A percentile compares a stretch with the other conserved stretches of the same genome.
Evolutionary conservation across 1,140 invertebrate genomes (phyloP).

Genomic region (Thaumetopoea pityocampa): DNA sequence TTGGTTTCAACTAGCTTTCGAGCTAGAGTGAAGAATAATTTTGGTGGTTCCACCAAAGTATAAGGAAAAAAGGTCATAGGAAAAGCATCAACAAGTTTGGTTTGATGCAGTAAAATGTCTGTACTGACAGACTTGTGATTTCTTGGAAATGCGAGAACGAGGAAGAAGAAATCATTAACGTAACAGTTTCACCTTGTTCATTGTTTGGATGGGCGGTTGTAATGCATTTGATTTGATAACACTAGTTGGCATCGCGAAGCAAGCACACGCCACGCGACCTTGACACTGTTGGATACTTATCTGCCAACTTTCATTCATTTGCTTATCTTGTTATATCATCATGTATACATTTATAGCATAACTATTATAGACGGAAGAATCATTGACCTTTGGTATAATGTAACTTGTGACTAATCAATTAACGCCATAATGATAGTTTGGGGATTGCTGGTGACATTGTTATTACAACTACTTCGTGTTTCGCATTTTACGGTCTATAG

Average conservation of each 20-base stretch:
- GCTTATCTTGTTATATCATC: constrained; percentile 20
- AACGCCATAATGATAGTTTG: no score
- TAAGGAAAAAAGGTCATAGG: no score
- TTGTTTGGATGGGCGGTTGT: constrained; percentile 6
- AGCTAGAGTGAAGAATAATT: no score
- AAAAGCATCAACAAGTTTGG: no score
- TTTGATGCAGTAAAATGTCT: no score
- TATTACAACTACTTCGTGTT: no score
- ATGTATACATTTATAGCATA: not conserved
- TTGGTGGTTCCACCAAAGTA: no score
- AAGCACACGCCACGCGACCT: constrained; percentile 28
- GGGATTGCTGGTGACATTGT: no score
- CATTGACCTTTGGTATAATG: not conserved
- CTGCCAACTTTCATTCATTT: constrained; percentile 55
- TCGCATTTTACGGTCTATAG: no score
- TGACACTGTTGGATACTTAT: constrained; percentile 50
- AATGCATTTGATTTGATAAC: constrained; percentile 3
- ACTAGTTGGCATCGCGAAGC: constrained; percentile 25
- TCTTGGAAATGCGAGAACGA: no score
- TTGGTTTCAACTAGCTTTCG: no score
- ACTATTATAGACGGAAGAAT: not conserved
- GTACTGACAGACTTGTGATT: no score
- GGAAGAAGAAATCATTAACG: not conserved
- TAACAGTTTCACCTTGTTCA: constrained; percentile 6
- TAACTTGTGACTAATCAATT: not conserved